phyloP scores from a whole-genome alignment of 2,797 vertebrate genomes.

The Octomys mimax region DNA sequence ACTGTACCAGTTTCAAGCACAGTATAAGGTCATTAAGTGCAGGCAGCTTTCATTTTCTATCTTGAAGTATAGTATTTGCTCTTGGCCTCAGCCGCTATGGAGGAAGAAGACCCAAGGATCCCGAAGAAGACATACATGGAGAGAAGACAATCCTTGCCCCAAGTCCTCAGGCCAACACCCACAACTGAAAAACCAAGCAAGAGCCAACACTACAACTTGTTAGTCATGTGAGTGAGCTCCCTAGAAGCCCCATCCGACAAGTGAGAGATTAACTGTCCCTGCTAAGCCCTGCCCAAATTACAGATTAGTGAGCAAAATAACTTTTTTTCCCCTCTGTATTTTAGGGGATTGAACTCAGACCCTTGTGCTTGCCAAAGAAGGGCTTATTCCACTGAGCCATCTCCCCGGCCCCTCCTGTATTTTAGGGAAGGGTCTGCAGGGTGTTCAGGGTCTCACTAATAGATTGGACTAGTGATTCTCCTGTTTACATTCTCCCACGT shows the following conservation, averaged over 20 bases:
- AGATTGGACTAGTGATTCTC: too few species aligned
- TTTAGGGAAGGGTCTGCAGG: too few species aligned
- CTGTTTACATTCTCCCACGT: too few species aligned
- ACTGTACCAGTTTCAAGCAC: neutral
- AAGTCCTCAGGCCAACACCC: neutral
- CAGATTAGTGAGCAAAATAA: neutral
- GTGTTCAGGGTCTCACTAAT: too few species aligned
- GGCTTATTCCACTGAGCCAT: too few species aligned
- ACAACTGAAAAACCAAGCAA: neutral
- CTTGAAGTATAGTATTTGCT: constrained; percentile 23
- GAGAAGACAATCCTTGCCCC: neutral
- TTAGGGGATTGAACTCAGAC: too few species aligned
- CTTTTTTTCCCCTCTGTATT: neutral
- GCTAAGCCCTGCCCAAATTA: neutral
- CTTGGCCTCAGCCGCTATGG: neutral
- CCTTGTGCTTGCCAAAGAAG: too few species aligned
- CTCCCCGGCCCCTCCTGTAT: too few species aligned
- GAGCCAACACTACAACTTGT: neutral
- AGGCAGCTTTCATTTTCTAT: constrained; percentile 37
- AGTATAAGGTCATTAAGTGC: neutral
- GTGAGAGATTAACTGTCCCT: neutral
- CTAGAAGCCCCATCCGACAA: constrained; percentile 29
- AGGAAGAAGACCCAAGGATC: constrained; percentile 18
- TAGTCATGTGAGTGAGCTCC: neutral
- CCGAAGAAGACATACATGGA: neutral